Evolutionary conservation across 2,113 vertebrate species (phyloP).

Genomic region (Ornithorhynchus anatinus): DNA sequence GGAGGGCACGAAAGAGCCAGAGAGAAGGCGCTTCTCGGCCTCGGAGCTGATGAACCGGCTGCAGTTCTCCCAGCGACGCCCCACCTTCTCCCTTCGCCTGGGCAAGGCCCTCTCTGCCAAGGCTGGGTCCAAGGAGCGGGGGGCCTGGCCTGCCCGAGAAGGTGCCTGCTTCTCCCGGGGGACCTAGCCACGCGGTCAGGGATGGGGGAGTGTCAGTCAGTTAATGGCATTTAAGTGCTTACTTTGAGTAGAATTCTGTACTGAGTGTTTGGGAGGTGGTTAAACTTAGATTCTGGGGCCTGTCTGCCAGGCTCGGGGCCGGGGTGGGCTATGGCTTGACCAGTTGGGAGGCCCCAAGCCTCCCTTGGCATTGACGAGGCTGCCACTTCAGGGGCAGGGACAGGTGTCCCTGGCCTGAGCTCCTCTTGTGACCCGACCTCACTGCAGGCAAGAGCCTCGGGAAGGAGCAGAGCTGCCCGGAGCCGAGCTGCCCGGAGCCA

Average conservation of each 20-base stretch:
- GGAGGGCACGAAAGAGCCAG: conserved; percentile 64
- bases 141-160: conserved; percentile 57
- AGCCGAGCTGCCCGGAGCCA: not conserved
- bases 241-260: too few species aligned
- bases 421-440: too few species aligned
- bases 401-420: too few species aligned
- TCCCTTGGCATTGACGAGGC: too few species aligned
- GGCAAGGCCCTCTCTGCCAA: conserved; percentile 81
- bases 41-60: conserved; percentile 86
- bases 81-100: conserved; percentile 81
- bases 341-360: too few species aligned
- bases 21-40: conserved; percentile 87
- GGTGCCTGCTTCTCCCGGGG: not conserved
- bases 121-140: conserved; percentile 64
- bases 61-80: conserved; percentile 82
- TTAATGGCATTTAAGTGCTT: too few species aligned
- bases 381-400: too few species aligned
- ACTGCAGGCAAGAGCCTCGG: conserved; percentile 36
- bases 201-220: too few species aligned
- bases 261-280: too few species aligned
- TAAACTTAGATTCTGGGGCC: too few species aligned
- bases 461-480: conserved; percentile 24
- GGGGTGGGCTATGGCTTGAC: too few species aligned
- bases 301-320: too few species aligned
- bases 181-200: not conserved